A percentile compares a stretch with the other conserved stretches of the same genome.
Conservation (phyloP, 1,140 invertebrate genomes). For the Stenopsyche tienmushanensis region DNA sequence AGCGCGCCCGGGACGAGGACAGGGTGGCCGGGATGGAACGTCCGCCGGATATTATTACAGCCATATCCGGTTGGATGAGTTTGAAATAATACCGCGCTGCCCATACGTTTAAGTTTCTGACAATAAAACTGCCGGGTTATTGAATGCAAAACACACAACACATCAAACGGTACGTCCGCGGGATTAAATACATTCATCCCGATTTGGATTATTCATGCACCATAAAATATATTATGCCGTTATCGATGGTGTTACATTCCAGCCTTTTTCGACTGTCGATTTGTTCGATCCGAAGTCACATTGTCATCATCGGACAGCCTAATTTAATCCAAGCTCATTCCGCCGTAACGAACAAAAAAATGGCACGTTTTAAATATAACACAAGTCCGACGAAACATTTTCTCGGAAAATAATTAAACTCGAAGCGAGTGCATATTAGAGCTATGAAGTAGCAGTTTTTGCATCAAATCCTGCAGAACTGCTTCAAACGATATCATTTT, state of each 20-base stretch:
- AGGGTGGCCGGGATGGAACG: slow-evolving; percentile 9
- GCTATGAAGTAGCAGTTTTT: too few species aligned
- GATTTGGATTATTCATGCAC: not conserved
- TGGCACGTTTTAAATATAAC: too few species aligned
- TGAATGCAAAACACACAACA: slow-evolving; percentile 10
- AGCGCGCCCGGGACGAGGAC: not conserved
- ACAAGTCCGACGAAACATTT: too few species aligned
- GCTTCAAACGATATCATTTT: too few species aligned
- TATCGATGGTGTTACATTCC: not conserved
- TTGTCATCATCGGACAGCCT: not conserved
- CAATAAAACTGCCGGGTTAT: slow-evolving; percentile 25
- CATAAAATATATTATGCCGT: not conserved
- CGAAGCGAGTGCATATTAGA: too few species aligned
- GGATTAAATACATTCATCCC: not conserved
- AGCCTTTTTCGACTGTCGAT: not conserved
- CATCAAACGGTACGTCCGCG: not conserved
- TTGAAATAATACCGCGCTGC: slow-evolving; percentile 34
- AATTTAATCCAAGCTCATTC: not conserved
- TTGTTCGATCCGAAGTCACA: not conserved
- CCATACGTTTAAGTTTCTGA: slow-evolving; percentile 17
- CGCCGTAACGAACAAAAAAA: too few species aligned
- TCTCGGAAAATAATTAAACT: too few species aligned
- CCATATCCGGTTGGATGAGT: slow-evolving; percentile 35
- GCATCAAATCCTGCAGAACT: too few species aligned
- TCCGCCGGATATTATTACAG: slow-evolving; percentile 38